Base-by-base conservation (phyloP, 2,888 invertebrate species). In the Torymus texanus region DNA sequence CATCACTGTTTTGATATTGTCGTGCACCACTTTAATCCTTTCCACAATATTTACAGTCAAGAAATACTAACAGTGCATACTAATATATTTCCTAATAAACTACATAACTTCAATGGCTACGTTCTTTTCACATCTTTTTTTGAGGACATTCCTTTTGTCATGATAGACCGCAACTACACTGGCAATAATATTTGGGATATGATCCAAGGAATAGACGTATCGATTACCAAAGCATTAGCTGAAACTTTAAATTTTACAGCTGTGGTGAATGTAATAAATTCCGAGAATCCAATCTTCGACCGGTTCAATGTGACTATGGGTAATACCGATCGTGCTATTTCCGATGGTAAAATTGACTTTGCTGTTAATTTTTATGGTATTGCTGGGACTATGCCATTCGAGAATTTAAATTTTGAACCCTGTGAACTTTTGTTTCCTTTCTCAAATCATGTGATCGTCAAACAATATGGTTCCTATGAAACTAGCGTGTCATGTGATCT, bases 331-430 rank as follows among this genome's bases (percentile, higher is more conserved):
- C 29, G 29, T 29, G 29, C 29, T 8, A 29, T 29, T 29, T 0
- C 29, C 29, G 73, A 67, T 4, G 68, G 56, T 0, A 73, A 67
- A 0, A 50, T 74, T 8, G 73, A 78, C 13, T 73, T 78, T 21
- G 24, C 21, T 3, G 41, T 73, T 0, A 78, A 74, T 24, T 18
- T 74, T 3, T 78, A 74, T 51, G 73, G 67, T 2, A 78, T 78
- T 13, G 58, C 74, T 5, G 73, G 78, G 2, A 56, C 67, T 1
- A 56, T 51, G 8, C 50, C 56, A 1, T 1, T 68, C 1, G 62
- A 67, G 14, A 41, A 67, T 14, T 51, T 62, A 8, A 29, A 29
- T 41, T 73, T 74, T 13, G 61, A 75, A 4, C 16, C 53, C 2
- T 75, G n/a, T 18, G 14, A 18, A 18, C 5, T 41, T 67, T 14